These are phyloP conservation scores for Drosophila yooni DNA, from an alignment of 2,888 invertebrate species.

Conservation along the genomic window DNA sequence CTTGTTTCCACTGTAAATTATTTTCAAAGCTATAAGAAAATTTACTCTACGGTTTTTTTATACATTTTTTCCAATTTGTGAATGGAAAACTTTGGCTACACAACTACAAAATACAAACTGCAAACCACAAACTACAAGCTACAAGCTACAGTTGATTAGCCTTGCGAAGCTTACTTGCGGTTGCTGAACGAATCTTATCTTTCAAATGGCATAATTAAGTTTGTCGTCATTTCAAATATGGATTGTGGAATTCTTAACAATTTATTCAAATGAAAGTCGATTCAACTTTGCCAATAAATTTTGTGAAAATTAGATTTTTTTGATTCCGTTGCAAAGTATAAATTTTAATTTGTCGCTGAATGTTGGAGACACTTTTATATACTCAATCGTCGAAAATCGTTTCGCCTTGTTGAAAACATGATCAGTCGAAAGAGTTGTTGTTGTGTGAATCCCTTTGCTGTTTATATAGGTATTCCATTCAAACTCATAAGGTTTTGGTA, in stretches of 20 bases:
- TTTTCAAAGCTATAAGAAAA: not conserved
- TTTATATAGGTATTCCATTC: not conserved
- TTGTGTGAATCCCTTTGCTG: not conserved
- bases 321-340: not conserved
- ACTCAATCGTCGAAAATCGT: not conserved
- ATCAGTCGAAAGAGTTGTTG: not conserved
- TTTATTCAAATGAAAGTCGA: not conserved
- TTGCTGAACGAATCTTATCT: slow-evolving; percentile 5
- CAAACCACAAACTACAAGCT: not conserved
- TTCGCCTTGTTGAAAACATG: not conserved
- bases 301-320: not conserved
- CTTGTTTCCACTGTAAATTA: not conserved
- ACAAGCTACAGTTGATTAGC: not conserved
- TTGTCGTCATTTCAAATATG: not conserved
- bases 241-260: not conserved
- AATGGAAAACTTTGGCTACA: not conserved
- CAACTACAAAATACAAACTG: not conserved
- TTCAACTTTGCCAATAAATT: not conserved
- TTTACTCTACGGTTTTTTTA: no score
- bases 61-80: not conserved
- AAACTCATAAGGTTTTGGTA: not conserved
- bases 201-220: slow-evolving; percentile 4
- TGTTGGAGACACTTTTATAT: not conserved
- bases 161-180: not conserved
- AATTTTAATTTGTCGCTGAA: not conserved